phyloP scores from a whole-genome alignment of 1,140 invertebrate species.

The Meloidogyne exigua region DNA sequence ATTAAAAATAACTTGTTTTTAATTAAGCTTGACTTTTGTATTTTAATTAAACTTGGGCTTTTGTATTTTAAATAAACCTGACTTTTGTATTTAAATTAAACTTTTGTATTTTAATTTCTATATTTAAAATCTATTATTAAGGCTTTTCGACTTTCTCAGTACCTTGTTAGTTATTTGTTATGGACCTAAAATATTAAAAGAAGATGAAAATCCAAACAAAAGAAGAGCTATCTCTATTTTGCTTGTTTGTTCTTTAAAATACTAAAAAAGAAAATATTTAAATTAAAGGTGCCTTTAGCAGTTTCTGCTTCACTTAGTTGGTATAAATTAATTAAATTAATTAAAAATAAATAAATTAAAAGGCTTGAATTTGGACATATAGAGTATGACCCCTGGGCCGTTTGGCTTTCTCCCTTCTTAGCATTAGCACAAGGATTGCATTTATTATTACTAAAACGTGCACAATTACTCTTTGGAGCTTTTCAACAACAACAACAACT shows the following conservation, averaged over 20 bases:
- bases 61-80: background rate
- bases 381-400: conserved; percentile 40
- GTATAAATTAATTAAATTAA: background rate
- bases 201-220: conserved; percentile 20
- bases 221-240: conserved; percentile 29
- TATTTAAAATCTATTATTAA: too few species aligned
- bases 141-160: conserved; percentile 44
- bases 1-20: background rate
- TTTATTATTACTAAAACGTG: conserved; percentile 34
- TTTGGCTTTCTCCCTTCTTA: conserved; percentile 40
- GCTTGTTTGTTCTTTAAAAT: conserved; percentile 13
- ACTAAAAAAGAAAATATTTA: background rate
- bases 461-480: conserved; percentile 20
- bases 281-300: conserved; percentile 40
- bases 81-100: background rate
- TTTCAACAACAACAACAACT: conserved; percentile 11
- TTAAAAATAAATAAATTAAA: background rate
- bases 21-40: background rate
- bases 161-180: conserved; percentile 36
- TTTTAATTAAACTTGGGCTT: background rate
- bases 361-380: conserved; percentile 49
- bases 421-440: conserved; percentile 41
- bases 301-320: conserved; percentile 46
- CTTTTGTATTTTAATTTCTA: too few species aligned
- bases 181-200: conserved; percentile 26